Evolutionary conservation across 2,797 vertebrate species (phyloP).

Genomic region (Rhynchotus rufescens): DNA sequence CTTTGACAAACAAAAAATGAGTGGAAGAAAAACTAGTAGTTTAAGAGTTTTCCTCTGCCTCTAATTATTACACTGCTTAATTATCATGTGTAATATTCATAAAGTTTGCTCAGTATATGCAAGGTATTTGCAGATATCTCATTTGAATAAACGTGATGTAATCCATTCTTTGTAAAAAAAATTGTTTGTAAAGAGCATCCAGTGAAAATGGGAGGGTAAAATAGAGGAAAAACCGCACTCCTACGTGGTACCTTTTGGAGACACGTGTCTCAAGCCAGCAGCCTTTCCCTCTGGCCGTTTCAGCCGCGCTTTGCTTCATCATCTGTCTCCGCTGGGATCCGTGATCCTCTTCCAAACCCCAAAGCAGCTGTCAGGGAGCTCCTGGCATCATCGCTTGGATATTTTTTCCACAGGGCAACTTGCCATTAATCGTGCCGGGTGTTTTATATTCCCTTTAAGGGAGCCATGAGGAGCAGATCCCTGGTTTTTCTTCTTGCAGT

Average conservation of each 20-base stretch:
- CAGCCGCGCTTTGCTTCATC: not conserved
- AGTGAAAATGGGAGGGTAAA: not conserved
- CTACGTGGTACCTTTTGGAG: not conserved
- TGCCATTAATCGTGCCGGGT: not conserved
- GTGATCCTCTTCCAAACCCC: not conserved
- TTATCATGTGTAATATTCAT: not conserved
- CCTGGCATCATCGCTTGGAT: not conserved
- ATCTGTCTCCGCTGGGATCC: not conserved
- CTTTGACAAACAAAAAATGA: not conserved
- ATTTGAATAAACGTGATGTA: not conserved
- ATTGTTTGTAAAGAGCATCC: not conserved
- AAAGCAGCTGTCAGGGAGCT: not conserved
- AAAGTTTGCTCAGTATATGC: not conserved
- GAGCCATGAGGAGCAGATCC: slow-evolving; percentile 6
- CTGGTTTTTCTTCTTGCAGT: not conserved
- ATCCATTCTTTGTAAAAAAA: not conserved
- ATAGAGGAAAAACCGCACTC: not conserved
- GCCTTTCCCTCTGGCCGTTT: not conserved
- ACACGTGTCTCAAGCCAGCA: not conserved
- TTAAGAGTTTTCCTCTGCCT: not conserved
- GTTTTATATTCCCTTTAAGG: not conserved
- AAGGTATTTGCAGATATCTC: not conserved
- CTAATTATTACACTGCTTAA: not conserved
- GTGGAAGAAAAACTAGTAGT: not conserved
- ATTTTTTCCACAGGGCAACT: not conserved